Evolutionary conservation across 2,797 vertebrate genomes (phyloP).

Genomic region (Danio choprae): DNA sequence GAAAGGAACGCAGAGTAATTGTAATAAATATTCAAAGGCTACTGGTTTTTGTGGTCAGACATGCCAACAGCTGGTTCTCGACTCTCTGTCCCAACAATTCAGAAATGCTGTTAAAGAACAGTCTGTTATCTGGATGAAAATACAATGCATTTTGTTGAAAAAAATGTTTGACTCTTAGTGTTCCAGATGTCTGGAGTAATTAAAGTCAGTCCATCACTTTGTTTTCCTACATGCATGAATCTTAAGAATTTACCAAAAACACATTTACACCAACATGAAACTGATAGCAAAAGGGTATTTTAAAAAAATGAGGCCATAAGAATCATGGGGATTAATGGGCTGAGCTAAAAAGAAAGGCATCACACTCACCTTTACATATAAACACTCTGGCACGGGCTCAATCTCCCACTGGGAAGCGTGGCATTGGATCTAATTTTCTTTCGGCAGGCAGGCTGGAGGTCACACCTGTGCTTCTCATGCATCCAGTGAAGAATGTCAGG

Average conservation of each 20-base stretch:
- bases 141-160: neutral
- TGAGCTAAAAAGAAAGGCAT: neutral
- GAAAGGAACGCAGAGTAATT: slow-evolving; percentile 21
- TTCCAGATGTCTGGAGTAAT: slow-evolving; percentile 14
- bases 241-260: slow-evolving; percentile 35
- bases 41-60: neutral
- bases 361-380: slow-evolving; percentile 14
- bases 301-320: neutral
- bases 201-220: slow-evolving; percentile 22
- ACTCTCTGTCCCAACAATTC: neutral
- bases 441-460: neutral
- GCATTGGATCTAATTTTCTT: slow-evolving; percentile 6
- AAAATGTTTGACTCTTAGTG: neutral
- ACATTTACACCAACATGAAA: slow-evolving; percentile 12
- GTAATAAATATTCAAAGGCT: slow-evolving; percentile 12
- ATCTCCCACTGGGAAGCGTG: neutral
- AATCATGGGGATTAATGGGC: neutral
- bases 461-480: slow-evolving; percentile 7
- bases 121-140: neutral
- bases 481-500: neutral
- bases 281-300: neutral
- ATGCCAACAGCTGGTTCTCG: slow-evolving; percentile 1
- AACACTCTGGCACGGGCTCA: neutral
- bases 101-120: neutral
- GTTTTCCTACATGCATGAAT: neutral